These are phyloP conservation scores for Cotesia vestalis DNA, from an alignment of 1,140 invertebrate species.

Conservation along the genomic window DNA sequence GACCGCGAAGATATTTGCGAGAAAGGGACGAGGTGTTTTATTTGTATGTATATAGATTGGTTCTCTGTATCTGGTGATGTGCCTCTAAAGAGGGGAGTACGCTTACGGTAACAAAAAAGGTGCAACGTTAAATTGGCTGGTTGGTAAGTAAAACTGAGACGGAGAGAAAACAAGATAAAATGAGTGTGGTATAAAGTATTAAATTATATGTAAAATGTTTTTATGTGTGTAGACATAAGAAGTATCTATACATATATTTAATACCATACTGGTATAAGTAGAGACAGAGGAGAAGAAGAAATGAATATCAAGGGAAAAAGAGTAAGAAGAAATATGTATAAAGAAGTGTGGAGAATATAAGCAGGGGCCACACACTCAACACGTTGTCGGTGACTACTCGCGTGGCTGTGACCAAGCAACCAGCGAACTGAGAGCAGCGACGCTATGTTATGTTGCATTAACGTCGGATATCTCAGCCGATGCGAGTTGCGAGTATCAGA, in stretches of 20 bases:
- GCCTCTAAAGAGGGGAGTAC: not conserved
- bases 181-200: not conserved
- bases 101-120: conserved; percentile 6
- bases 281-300: too few species aligned
- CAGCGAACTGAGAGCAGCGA: too few species aligned
- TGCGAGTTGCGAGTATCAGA: not conserved
- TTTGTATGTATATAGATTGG: conserved; percentile 2
- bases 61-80: too few species aligned
- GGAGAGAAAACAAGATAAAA: conserved; percentile 8
- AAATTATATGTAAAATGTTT: too few species aligned
- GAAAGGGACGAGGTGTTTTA: not conserved
- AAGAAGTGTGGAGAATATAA: conserved; percentile 4
- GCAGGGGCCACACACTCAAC: conserved; percentile 18
- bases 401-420: conserved; percentile 16
- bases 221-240: not conserved
- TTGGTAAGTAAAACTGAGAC: not conserved
- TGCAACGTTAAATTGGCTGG: not conserved
- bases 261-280: too few species aligned
- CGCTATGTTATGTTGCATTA: conserved; percentile 1
- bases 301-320: not conserved
- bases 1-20: conserved; percentile 7
- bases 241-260: too few species aligned
- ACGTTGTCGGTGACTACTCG: conserved; percentile 11
- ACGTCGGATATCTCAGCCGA: conserved; percentile 8
- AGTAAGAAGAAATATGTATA: conserved; percentile 2